Base-by-base conservation (phyloP, 2,888 invertebrate species). In the Cenopis cana region DNA sequence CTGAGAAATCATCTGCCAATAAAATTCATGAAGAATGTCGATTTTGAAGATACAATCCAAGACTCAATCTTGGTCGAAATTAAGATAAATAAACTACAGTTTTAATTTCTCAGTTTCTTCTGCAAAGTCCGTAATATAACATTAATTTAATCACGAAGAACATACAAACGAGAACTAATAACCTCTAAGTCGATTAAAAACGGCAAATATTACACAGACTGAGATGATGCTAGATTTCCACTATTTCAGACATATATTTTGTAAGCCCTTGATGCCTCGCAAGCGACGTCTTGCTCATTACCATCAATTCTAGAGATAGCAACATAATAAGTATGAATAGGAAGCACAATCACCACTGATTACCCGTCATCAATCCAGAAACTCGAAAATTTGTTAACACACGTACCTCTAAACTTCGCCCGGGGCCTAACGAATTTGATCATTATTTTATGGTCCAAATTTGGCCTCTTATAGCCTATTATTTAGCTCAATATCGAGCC, bases 361-460 rank as follows among this genome's bases (percentile, higher is more conserved):
- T 52, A 66, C 54, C 65, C 18, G n/a, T 60, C 52, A 70, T 70
- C 65, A 70, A 17, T 9, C 24, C 14, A 33, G 54, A 38, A 29
- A 49, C 65, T 60, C 59, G 54, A 60, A 70, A 66, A 64, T 69
- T 69, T 70, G 54, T 65, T 70, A 61, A 67, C 66, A 60, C 61
- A 46, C 65, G 20, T 36, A 52, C 20, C n/a, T 12, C 38, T 12
- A 17, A 29, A 12, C 33, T 38, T 18, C 54, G 65, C 83, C 79
- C 62, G 60, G 62, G 78, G 86, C 77, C 50, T 68, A 75, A 75
- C 79, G 79, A 86, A 81, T 83, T 83, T 81, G 86, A 83, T 89
- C 89, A 90, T 91, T 91, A 90, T 90, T 91, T 91, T 91, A 91
- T 91, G 90, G 86, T 78, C 84, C 89, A 88, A 87, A 90, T 90